These are phyloP conservation scores for Capitella teleta DNA, from an alignment of 1,140 invertebrate species.

Conservation along the genomic window DNA sequence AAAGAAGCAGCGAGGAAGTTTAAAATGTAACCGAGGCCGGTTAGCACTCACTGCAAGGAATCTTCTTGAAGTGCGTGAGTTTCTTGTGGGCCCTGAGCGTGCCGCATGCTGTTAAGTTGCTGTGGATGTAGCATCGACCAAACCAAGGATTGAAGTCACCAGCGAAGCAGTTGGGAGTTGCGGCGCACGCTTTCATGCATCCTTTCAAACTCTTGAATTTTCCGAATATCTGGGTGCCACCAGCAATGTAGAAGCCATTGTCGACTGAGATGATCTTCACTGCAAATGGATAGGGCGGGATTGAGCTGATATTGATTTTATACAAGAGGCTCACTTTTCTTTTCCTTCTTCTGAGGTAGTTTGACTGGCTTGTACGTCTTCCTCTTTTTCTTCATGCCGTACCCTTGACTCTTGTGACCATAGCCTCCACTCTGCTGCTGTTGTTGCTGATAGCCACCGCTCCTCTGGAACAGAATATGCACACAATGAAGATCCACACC, in stretches of 20 bases:
- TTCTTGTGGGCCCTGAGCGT: slow-evolving; percentile 1
- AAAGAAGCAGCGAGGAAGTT: neutral
- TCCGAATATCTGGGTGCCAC: slow-evolving; percentile 5
- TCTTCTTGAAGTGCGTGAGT: slow-evolving; percentile 6
- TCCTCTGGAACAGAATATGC: too few species aligned
- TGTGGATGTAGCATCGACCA: slow-evolving; percentile 9
- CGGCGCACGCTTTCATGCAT: slow-evolving; percentile 6
- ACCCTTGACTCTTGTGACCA: too few species aligned
- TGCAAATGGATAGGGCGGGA: too few species aligned
- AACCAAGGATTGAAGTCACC: slow-evolving; percentile 11
- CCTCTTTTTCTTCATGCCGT: too few species aligned
- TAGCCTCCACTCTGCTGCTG: too few species aligned
- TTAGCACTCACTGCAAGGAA: slow-evolving; percentile 7
- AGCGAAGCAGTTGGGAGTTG: slow-evolving; percentile 6
- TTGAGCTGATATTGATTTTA: too few species aligned
- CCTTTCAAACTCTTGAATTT: slow-evolving; percentile 5
- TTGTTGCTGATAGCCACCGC: too few species aligned
- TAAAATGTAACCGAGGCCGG: neutral
- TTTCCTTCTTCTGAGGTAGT: too few species aligned
- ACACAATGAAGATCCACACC: too few species aligned
- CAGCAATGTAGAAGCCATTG: slow-evolving; percentile 8
- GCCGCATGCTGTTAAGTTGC: slow-evolving; percentile 5
- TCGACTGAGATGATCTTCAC: slow-evolving; percentile 5
- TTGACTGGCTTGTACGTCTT: too few species aligned
- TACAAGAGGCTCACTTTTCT: too few species aligned